A percentile compares a stretch with the other conserved stretches of the same genome.
These are phyloP conservation scores for Auanema sp. DNA, from an alignment of 2,888 invertebrate species.

Conservation along the genomic window DNA sequence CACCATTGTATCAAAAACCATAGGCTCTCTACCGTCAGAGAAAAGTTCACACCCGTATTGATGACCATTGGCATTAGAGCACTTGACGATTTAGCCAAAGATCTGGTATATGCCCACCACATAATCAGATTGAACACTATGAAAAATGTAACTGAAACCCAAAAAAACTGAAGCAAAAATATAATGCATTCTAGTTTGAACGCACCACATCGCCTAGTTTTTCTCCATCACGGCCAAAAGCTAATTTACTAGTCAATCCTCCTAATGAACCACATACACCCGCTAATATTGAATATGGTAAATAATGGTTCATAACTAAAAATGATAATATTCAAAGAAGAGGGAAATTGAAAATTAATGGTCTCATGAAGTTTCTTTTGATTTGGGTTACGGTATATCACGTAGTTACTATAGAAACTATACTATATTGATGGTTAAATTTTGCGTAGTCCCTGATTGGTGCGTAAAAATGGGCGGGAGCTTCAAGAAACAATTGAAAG, in stretches of 20 bases:
- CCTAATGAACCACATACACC: constrained; percentile 16
- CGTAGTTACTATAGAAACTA: too few species aligned
- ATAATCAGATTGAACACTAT: constrained; percentile 17
- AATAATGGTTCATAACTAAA: too few species aligned
- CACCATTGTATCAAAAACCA: too few species aligned
- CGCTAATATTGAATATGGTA: constrained; percentile 8
- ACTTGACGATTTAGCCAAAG: constrained; percentile 6
- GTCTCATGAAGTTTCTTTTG: too few species aligned
- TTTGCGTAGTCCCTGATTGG: too few species aligned
- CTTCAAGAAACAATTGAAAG: too few species aligned
- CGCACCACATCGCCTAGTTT: too few species aligned
- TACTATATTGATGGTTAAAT: too few species aligned
- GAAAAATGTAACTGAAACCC: neutral
- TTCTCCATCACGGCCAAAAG: constrained; percentile 5
- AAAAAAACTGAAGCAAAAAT: constrained; percentile 7
- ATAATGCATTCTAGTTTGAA: neutral
- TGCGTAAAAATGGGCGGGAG: too few species aligned
- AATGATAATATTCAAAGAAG: too few species aligned
- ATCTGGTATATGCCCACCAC: constrained; percentile 18
- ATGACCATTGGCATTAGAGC: constrained; percentile 18
- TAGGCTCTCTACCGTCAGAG: constrained; percentile 10
- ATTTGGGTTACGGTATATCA: too few species aligned
- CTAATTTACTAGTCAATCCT: constrained; percentile 10
- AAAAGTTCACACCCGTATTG: constrained; percentile 19
- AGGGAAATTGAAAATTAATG: too few species aligned